Evolutionary conservation across 1,140 invertebrate species (phyloP).

Genomic region (Ips nitidus): DNA sequence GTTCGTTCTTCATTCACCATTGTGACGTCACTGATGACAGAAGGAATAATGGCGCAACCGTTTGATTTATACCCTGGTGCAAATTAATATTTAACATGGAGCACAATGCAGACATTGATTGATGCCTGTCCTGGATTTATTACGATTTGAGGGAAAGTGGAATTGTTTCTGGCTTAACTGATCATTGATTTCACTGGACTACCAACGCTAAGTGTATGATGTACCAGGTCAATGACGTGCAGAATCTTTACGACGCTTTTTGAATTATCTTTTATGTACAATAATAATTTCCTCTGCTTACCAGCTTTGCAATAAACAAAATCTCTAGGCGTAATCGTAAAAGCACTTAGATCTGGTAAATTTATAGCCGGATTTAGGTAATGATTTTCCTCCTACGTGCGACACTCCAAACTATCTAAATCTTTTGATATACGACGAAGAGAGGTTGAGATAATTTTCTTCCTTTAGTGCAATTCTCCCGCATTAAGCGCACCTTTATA

Average conservation of each 20-base stretch:
- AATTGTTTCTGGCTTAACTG: too few species aligned
- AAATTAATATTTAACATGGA: too few species aligned
- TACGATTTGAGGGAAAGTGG: too few species aligned
- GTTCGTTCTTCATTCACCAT: too few species aligned
- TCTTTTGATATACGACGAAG: conserved; percentile 8
- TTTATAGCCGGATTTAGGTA: conserved; percentile 8
- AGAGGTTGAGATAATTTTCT: conserved; percentile 1
- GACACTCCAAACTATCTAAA: conserved; percentile 7
- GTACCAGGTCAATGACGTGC: background rate
- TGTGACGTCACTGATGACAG: too few species aligned
- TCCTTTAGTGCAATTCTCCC: conserved; percentile 4
- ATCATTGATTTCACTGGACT: too few species aligned
- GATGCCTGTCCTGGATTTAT: too few species aligned
- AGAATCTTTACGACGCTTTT: conserved; percentile 5
- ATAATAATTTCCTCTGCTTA: conserved; percentile 1
- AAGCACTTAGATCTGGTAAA: conserved; percentile 5
- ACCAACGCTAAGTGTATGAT: background rate
- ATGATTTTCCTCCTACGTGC: conserved; percentile 7
- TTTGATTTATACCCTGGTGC: too few species aligned
- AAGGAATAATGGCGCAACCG: too few species aligned
- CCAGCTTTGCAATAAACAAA: conserved; percentile 7
- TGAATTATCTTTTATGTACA: conserved; percentile 4
- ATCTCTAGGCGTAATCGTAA: conserved; percentile 11
- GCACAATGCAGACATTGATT: too few species aligned
- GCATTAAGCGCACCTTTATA: conserved; percentile 6